Evolutionary conservation across 2,888 invertebrate genomes (phyloP).

Genomic region (Nesidiocoris tenuis): DNA sequence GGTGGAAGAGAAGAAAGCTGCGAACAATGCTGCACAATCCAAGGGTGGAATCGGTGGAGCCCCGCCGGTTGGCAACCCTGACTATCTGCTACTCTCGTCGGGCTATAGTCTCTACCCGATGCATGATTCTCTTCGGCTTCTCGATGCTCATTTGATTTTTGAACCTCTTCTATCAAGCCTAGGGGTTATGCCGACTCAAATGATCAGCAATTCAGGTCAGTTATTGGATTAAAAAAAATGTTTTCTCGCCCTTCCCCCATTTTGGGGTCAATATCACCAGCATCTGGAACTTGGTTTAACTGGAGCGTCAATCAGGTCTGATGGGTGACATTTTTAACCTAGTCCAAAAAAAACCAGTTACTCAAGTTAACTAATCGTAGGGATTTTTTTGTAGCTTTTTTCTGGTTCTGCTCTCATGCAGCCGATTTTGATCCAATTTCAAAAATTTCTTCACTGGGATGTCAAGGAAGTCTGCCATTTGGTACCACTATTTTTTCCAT

Average conservation of each 20-base stretch:
- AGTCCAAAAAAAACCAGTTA: too few relatives aligned
- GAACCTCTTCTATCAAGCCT: constrained; percentile 86
- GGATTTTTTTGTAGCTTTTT: too few relatives aligned
- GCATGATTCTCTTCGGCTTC: constrained; percentile 77
- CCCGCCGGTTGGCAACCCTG: constrained; percentile 48
- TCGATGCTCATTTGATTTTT: constrained; percentile 92
- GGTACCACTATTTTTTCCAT: too few relatives aligned
- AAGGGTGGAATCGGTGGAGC: neutral
- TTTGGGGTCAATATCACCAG: too few relatives aligned
- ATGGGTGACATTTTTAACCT: too few relatives aligned
- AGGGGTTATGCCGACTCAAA: constrained; percentile 87
- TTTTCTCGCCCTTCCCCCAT: neutral
- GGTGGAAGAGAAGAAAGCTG: constrained; percentile 21
- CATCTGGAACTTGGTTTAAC: too few relatives aligned
- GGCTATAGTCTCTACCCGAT: constrained; percentile 71
- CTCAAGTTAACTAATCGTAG: too few relatives aligned
- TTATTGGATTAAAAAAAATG: neutral
- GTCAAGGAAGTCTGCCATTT: too few relatives aligned
- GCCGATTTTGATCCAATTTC: too few relatives aligned
- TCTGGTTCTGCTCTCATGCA: too few relatives aligned
- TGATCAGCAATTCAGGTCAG: constrained; percentile 56
- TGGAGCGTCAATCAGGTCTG: too few relatives aligned
- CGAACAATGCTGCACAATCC: neutral
- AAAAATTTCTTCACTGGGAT: too few relatives aligned
- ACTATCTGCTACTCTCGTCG: constrained; percentile 51